Base-by-base conservation (phyloP, 2,888 invertebrate species). In the Corythucha ciliata region DNA sequence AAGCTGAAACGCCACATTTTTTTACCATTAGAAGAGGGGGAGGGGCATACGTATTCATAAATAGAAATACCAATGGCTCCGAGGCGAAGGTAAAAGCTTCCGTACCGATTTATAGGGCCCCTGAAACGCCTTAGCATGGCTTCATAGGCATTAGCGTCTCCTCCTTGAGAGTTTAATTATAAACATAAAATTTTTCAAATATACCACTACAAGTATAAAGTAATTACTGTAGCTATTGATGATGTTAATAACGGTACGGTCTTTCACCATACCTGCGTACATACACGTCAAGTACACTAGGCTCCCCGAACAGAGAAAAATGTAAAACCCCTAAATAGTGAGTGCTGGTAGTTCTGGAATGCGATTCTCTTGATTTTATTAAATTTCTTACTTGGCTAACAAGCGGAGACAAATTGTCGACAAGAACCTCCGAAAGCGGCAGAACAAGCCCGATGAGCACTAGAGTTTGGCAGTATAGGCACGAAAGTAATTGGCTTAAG, bases 391-490 rank as follows among this genome's bases (percentile, higher is more conserved):
- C 42, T 14, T 42, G 14, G n/a, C 25, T 24, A 26, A 18, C 14
- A 10, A 6, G n/a, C n/a, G 25, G 14, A 14, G 21, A 26, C n/a
- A 25, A n/a, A 4, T 37, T 27, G 1, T 48, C 21, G 8, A 86
- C 83, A 56, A 89, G 82, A 46, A 87, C 84, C 71, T 90, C 87
- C 3, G 90, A 85, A 55, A 91, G 78, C 3, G 91, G 90, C 62
- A 92, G 80, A n/a, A 89, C 86, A 29, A 89, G 76, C 7, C 88
- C 88, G 58, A 87, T 70, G 4, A 91, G 82, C 12, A 91, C 84
- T 53, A 92, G 69, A n/a, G 90, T 72, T 67, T 91, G 88, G 49
- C 83, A 86, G 69, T 91, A 92, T 22, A 90, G 73, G 3, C 85
- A 84, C 34, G 88, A 88, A 40, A 88, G 68, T 5, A 82, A 79